A percentile compares a stretch with the other conserved stretches of the same genome.
Evolutionary conservation across 2,113 vertebrate species (phyloP).

Genomic region (Tragelaphus strepsiceros): DNA sequence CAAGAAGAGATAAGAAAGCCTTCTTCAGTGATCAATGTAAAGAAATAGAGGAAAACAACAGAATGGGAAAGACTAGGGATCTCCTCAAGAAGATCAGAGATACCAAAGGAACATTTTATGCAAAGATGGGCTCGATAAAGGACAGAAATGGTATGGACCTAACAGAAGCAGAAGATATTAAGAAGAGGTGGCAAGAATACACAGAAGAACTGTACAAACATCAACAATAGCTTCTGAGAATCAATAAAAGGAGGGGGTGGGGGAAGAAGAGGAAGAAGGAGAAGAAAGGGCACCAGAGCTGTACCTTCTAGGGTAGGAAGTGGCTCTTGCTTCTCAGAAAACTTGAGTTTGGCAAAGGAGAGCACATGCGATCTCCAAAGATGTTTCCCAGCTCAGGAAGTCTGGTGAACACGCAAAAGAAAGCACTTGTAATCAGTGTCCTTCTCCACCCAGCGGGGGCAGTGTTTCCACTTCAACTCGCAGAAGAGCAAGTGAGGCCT

Average conservation of each 20-base stretch:
- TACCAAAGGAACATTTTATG: no score
- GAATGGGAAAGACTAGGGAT: no score
- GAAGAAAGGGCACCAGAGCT: not conserved
- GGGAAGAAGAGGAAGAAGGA: not conserved
- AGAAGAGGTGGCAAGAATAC: no score
- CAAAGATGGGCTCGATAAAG: no score
- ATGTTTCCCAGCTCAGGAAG: not conserved
- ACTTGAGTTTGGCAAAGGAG: not conserved
- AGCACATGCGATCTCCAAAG: not conserved
- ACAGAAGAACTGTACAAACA: not conserved
- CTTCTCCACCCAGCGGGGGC: not conserved
- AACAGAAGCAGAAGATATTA: no score
- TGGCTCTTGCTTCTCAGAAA: not conserved
- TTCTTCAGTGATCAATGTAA: no score
- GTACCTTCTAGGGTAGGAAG: not conserved
- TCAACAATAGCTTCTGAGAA: not conserved
- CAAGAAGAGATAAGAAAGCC: no score
- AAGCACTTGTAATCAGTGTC: fast-evolving
- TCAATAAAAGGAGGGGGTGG: not conserved
- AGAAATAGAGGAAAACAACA: no score
- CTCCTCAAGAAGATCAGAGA: no score
- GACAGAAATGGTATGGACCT: no score
- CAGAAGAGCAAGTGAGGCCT: not conserved
- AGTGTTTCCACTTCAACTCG: not conserved
- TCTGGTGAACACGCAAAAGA: not conserved